Evolutionary conservation across 2,113 vertebrate genomes (phyloP), one percentile per base, ranked within the genome.

Genomic region (Cyanoramphus novaezelandiae): DNA sequence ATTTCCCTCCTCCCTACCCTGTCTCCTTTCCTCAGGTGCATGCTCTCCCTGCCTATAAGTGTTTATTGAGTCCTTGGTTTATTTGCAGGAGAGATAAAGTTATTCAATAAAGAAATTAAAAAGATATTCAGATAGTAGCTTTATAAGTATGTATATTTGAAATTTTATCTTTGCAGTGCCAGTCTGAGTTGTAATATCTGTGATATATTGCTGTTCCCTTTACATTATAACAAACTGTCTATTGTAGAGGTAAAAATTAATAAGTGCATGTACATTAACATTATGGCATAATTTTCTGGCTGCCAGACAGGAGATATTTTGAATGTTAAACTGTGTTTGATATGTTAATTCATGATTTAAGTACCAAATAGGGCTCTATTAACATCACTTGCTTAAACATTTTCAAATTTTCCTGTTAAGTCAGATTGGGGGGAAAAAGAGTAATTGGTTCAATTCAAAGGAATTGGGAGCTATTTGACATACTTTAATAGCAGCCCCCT

Each of bases 291-390:
- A 93, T 92, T 97, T 97, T 70, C 92, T 91, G 88, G 67, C 76
- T 94, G 91, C 86, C 83, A 97, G 88, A 94, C 80, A 91, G 95
- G 47, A 93, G 88, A 65, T 91, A 95, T 94, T 97, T 91, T 88
- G 96, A 93, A 89, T 76, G 74, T 84, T 96, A 96, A 96, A 86
- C 88, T 95, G 62, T 87, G 92, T 95, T 94, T 95, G 83, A 82
- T 96, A 84, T 86, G 90, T 94, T 96, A 96, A 92, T 95, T 47
- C 75, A 75, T 82, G 80, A 79, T 95, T 31, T 91, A 94, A 96
- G 74, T 86, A 85, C 77, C 57, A 95, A 96, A 90, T 72, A 74
- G 80, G 72, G 39, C 50, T 95, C 69, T 92, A 91, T 95, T 96
- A 97, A 92, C 86, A 95, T 70, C 86, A 89, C 80, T 92, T 60